Conservation (phyloP, 2,888 invertebrate species). For the Furcula furcula region DNA sequence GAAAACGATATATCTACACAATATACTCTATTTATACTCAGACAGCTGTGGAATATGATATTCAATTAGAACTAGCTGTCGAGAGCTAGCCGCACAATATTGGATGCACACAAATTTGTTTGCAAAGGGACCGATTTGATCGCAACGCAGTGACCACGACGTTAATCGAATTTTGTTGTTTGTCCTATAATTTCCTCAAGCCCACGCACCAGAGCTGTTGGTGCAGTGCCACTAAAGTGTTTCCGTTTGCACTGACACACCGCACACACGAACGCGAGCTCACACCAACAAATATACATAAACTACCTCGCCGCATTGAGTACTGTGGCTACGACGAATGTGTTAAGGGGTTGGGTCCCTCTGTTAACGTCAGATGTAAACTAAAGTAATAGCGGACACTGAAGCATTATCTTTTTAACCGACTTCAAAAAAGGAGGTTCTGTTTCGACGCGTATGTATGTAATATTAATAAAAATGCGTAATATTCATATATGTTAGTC, state of each 20-base stretch:
- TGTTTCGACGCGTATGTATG: too few relatives aligned
- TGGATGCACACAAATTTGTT: background rate
- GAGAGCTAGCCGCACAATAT: conserved; percentile 1
- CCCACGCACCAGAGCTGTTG: too few relatives aligned
- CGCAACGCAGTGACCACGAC: conserved; percentile 2
- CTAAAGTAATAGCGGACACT: too few relatives aligned
- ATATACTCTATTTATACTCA: too few relatives aligned
- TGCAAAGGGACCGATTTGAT: background rate
- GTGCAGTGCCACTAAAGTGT: conserved; percentile 33
- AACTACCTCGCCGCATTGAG: conserved; percentile 28
- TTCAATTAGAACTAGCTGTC: conserved; percentile 27
- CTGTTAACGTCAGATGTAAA: conserved; percentile 4
- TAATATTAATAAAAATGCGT: too few relatives aligned
- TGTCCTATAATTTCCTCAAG: conserved; percentile 38
- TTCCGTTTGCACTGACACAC: conserved; percentile 43
- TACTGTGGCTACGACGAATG: conserved; percentile 13
- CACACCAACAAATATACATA: conserved; percentile 6
- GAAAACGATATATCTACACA: too few relatives aligned
- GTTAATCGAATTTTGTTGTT: conserved; percentile 18
- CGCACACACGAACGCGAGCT: conserved; percentile 19
- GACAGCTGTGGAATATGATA: conserved; percentile 21
- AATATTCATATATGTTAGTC: too few relatives aligned
- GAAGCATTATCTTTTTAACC: too few relatives aligned
- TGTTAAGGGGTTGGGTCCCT: conserved; percentile 11
- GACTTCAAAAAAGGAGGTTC: too few relatives aligned